phyloP scores from a whole-genome alignment of 2,113 vertebrate species.

The Panthera uncia region DNA sequence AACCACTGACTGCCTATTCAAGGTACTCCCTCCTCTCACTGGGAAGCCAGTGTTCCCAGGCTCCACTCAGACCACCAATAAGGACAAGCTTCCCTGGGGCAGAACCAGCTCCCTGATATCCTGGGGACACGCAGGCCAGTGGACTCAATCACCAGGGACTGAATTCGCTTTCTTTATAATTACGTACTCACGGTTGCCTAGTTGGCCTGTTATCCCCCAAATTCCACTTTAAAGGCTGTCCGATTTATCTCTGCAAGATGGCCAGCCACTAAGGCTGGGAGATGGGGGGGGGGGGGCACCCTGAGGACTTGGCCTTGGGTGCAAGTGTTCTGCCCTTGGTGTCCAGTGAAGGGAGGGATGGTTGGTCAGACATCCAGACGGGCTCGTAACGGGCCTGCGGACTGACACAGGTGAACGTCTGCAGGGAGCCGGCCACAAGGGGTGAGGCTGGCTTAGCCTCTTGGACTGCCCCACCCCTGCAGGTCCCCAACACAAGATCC shows the following conservation, averaged over 20 bases:
- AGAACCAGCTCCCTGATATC: neutral
- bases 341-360: fast-evolving
- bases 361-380: neutral
- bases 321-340: neutral
- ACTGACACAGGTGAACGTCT: too few species aligned
- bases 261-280: neutral
- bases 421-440: neutral
- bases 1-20: neutral
- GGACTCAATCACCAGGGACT: neutral
- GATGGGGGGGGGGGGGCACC: neutral
- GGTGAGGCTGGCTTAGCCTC: neutral
- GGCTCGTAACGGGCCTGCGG: neutral
- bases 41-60: neutral
- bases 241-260: neutral
- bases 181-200: neutral
- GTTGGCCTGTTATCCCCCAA: neutral
- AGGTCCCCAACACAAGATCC: neutral
- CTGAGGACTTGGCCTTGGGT: neutral
- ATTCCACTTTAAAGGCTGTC: neutral
- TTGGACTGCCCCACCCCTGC: too few species aligned
- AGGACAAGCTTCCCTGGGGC: neutral
- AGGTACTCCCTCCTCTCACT: neutral
- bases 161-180: neutral
- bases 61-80: neutral
- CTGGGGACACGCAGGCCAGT: too few species aligned